Base-by-base conservation (phyloP, 1,140 invertebrate species). In the Saccostrea cuccullata region DNA sequence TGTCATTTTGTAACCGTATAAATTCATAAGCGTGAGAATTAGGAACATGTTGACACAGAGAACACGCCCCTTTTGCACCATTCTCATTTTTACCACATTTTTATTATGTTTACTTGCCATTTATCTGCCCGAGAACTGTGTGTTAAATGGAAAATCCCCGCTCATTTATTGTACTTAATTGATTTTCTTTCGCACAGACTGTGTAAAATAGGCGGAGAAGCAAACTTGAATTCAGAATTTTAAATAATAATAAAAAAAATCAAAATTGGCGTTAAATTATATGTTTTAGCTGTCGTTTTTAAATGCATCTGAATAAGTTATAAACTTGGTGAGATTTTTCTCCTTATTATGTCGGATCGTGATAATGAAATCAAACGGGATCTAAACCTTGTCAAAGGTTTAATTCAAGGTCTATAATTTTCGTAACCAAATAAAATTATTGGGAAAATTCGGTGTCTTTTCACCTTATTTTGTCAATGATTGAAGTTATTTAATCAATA, bases 201-300 rank as follows among this genome's bases (percentile, higher is more conserved):
- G 70, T 77, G 70, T 77, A 36, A 77, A 77, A 77, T 77, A 77
- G 70, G 70, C 70, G 70, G 70, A 77, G 30, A 77, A 30, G 70
- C 70, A 77, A 77, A 77, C 70, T 30, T 77, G 23, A 26, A 77
- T 77, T 26, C 15, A 77, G 15, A 30, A 26, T 77, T 77, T 77
- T 77, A 9, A 30, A 77, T 36, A 26, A 77, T 77, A 77, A 77
- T 77, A 26, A 30, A 77, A n/a, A 36, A 77, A 77, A 77, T 77
- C 70, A 77, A 77, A 77, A 77, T 77, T 77, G 70, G 26, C 26
- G 70, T 77, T 77, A 77, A 77, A 77, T 77, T 77, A 77, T 77
- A 77, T 30, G 70, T 23, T 36, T 77, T 36, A 26, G 70, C 30
- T 77, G 30, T 77, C 70, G 15, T 77, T 77, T 77, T 77, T 36